Conservation (phyloP, 2,888 invertebrate genomes). For the Drosophila melanosoma region DNA sequence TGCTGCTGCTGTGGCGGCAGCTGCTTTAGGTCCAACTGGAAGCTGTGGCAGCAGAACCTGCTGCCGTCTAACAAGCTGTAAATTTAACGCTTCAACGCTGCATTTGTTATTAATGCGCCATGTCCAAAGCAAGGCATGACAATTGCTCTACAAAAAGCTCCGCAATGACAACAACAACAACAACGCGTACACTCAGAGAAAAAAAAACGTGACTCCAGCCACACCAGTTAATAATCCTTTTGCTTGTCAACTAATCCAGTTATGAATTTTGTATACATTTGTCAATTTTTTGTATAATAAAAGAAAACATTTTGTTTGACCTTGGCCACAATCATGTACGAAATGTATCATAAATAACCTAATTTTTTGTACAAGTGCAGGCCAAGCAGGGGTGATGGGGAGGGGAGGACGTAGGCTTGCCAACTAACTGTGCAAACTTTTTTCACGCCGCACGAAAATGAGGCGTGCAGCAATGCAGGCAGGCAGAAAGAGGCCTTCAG, state of each 20-base stretch:
- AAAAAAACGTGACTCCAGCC: neutral
- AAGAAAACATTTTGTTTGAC: neutral
- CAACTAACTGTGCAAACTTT: constrained; percentile 65
- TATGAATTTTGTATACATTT: neutral
- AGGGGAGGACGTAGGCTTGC: neutral
- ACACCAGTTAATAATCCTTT: neutral
- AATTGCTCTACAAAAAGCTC: constrained; percentile 75
- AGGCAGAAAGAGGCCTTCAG: constrained; percentile 8
- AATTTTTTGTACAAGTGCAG: neutral
- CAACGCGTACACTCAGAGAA: constrained; percentile 3
- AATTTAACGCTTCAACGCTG: constrained; percentile 81
- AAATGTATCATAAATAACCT: neutral
- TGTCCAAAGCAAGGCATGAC: constrained; percentile 59
- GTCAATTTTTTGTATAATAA: neutral
- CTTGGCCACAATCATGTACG: neutral
- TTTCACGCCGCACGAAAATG: constrained; percentile 78
- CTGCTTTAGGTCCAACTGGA: constrained; percentile 31
- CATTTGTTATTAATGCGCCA: constrained; percentile 65
- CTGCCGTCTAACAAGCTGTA: constrained; percentile 79
- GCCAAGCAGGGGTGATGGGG: too few relatives aligned
- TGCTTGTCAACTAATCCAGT: neutral
- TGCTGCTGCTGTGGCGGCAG: too few relatives aligned
- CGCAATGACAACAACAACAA: constrained; percentile 62
- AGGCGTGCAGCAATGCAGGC: constrained; percentile 60
- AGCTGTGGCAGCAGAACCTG: constrained; percentile 46